Percentiles rank a stretch among this genome's conserved stretches.
Evolutionary conservation across 2,888 invertebrate genomes (phyloP).

Genomic region (Troilus luridus): DNA sequence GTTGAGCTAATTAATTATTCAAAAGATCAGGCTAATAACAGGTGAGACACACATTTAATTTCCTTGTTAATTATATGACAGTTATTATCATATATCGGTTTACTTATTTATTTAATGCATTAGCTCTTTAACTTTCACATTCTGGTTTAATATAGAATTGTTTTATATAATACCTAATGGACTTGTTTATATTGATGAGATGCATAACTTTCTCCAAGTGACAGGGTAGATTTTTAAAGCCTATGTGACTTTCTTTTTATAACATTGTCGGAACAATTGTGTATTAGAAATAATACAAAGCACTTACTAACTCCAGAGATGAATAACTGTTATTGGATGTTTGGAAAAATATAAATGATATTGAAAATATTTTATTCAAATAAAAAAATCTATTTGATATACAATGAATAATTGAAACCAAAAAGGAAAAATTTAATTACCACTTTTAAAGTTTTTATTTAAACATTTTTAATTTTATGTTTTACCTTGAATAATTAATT

Average conservation of each 20-base stretch:
- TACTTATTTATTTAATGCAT: not conserved
- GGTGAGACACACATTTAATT: not conserved
- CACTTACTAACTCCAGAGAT: no score
- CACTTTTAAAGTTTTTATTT: no score
- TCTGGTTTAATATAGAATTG: not conserved
- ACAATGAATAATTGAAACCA: no score
- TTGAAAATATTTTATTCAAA: no score
- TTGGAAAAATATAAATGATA: no score
- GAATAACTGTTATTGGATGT: no score
- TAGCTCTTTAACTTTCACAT: not conserved
- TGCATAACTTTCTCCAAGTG: not conserved
- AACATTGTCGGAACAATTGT: no score
- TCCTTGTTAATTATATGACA: not conserved
- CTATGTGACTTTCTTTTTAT: not conserved
- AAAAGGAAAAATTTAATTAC: no score
- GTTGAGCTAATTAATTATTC: not conserved
- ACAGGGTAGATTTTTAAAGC: not conserved
- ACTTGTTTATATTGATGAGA: not conserved
- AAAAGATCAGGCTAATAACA: not conserved
- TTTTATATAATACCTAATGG: constrained; percentile 21
- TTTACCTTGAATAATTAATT: no score
- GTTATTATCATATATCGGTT: not conserved
- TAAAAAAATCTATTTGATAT: no score
- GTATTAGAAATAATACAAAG: not conserved
- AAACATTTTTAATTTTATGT: no score